Evolutionary conservation across 2,797 vertebrate species (phyloP), one percentile per base, ranked within the genome.

Genomic region (Spea hammondii): DNA sequence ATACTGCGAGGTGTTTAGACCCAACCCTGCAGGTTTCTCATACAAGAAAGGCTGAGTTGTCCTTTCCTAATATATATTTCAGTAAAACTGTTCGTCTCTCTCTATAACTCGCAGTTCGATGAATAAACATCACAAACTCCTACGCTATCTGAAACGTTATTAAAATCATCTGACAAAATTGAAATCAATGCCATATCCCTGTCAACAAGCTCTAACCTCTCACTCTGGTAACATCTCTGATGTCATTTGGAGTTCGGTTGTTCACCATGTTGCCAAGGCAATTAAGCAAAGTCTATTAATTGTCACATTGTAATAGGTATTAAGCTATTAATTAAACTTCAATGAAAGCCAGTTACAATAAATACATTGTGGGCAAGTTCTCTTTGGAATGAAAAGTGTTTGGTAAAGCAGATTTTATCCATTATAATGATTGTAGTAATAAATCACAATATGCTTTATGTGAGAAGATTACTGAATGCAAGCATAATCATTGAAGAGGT

Each of bases 331-430:
- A 82, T 82, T 82, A 77, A 82, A 73, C n/a, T 69, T 54, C 64
- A 77, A 65, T 73, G 74, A 69, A 77, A 60, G 74, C 79, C 79
- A 77, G 70, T 77, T 77, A 76, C 73, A 77, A 82, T 82, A 82
- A 82, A 82, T 82, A 82, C 54, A 68, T 73, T 77, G 79, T 67
- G 64, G 50, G 74, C 69, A 65, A 82, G 74, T 77, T 73, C 50
- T 77, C 74, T 76, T 82, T 82, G 79, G 79, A 82, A 82, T 50
- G 74, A 77, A 82, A 82, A 82, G 74, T 82, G 79, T 82, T 81
- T 82, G 74, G 74, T 82, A 82, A 77, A 82, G 79, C 79, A 82
- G 64, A 77, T 82, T 82, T 73, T 77, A 73, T 82, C 79, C 79
- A 82, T 82, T 82, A 82, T 72, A 72, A 77, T 82, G 79, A 82